These are phyloP conservation scores for Marcusenius ussheri DNA, from an alignment of 2,113 vertebrate species.

Conservation along the genomic window DNA sequence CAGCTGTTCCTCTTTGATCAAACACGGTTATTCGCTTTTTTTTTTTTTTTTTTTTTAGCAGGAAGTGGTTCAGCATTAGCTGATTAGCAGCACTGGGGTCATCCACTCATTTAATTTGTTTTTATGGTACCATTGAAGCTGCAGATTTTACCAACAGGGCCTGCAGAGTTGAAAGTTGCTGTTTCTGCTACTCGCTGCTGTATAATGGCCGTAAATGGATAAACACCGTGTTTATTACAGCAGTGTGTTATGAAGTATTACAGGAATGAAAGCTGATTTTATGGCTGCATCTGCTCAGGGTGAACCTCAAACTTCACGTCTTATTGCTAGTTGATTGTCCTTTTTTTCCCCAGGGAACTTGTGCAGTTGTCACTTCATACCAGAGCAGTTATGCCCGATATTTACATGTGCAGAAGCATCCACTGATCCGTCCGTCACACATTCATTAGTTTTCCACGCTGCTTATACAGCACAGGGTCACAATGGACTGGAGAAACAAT, in stretches of 20 bases:
- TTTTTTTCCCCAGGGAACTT: background rate
- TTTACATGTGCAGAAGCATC: background rate
- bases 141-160: background rate
- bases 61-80: background rate
- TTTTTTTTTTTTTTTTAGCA: background rate
- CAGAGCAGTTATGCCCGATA: background rate
- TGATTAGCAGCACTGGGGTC: background rate
- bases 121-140: background rate
- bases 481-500: background rate
- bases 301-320: conserved; percentile 44
- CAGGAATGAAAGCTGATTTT: conserved; percentile 53
- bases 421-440: background rate
- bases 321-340: conserved; percentile 35
- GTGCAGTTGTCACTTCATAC: background rate
- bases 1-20: conserved; percentile 17
- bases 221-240: conserved; percentile 49
- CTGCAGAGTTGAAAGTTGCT: background rate
- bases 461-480: background rate
- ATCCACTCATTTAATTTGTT: background rate
- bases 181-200: background rate
- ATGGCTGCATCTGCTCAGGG: conserved; percentile 27
- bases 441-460: background rate
- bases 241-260: conserved; percentile 57
- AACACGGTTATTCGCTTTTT: background rate
- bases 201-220: conserved; percentile 48